A percentile compares a stretch with the other conserved stretches of the same genome.
These are phyloP conservation scores for Okamejei kenojei DNA, from an alignment of 2,797 vertebrate species.

Conservation along the genomic window DNA sequence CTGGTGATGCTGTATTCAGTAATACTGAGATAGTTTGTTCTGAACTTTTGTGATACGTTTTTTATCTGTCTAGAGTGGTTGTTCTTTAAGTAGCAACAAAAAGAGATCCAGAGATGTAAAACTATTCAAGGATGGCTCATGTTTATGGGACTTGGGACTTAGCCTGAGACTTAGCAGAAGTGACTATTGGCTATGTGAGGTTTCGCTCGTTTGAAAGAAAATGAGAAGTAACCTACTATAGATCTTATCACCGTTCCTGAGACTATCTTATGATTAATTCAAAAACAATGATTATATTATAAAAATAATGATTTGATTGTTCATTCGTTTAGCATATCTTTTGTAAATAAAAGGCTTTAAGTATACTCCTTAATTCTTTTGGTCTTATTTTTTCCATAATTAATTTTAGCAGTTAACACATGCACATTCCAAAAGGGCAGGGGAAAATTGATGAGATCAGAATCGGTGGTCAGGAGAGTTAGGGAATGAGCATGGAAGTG, in stretches of 20 bases:
- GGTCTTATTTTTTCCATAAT: background rate
- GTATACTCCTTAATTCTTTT: background rate
- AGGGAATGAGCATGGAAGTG: background rate
- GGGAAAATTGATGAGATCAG: background rate
- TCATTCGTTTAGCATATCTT: background rate
- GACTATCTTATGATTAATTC: background rate
- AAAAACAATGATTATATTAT: background rate
- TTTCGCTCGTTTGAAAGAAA: background rate
- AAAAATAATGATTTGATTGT: background rate
- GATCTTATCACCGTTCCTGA: background rate
- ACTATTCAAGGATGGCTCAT: too few species aligned
- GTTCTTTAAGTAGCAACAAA: too few species aligned
- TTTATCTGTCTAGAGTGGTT: too few species aligned
- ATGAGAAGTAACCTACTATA: background rate
- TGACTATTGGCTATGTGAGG: background rate
- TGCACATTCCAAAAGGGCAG: background rate
- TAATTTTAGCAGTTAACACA: background rate
- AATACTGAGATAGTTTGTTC: background rate
- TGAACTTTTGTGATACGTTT: background rate
- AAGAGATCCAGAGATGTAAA: too few species aligned
- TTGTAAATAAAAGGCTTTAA: background rate
- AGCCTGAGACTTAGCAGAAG: too few species aligned
- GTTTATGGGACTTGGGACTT: too few species aligned
- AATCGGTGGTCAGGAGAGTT: background rate
- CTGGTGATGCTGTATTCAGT: background rate